Conservation (phyloP, 2,113 vertebrate genomes). For the Oplegnathus fasciatus region DNA sequence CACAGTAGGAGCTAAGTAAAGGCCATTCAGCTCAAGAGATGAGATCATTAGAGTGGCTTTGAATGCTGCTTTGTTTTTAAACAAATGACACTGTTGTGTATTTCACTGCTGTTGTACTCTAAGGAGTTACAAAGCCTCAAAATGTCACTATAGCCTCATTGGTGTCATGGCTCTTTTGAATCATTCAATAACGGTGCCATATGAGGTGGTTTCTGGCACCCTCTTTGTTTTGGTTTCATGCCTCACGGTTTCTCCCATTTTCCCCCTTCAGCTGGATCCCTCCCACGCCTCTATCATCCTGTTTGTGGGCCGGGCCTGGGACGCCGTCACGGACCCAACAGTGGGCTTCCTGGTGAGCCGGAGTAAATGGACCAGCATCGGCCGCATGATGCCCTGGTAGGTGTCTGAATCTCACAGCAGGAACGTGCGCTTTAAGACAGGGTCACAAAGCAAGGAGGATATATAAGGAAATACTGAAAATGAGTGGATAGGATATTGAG, state of each 20-base stretch:
- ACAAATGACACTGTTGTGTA: slow-evolving; percentile 13
- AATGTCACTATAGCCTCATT: background rate
- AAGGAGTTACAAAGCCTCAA: background rate
- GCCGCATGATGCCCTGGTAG: slow-evolving; percentile 97
- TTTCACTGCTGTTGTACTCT: slow-evolving; percentile 4
- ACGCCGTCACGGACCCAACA: slow-evolving; percentile 93
- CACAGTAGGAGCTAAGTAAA: slow-evolving; percentile 34
- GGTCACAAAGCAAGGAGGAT: background rate
- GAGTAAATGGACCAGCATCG: slow-evolving; percentile 88
- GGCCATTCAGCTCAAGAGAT: slow-evolving; percentile 24
- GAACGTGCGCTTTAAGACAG: too few relatives aligned
- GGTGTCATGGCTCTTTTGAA: slow-evolving; percentile 25
- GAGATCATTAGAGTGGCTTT: slow-evolving; percentile 30
- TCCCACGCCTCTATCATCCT: slow-evolving; percentile 94
- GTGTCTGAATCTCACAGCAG: slow-evolving; percentile 37
- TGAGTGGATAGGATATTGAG: background rate
- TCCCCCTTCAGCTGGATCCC: slow-evolving; percentile 86
- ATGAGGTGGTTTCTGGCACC: slow-evolving; percentile 14
- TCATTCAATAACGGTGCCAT: background rate
- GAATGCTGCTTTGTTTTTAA: slow-evolving; percentile 31
- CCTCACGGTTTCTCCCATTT: background rate
- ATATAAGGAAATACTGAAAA: background rate
- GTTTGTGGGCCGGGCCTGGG: slow-evolving; percentile 93
- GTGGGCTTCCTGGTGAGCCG: slow-evolving; percentile 96
- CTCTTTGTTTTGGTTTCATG: slow-evolving; percentile 20